Conservation (phyloP, 2,113 vertebrate species). For the Neotoma lepida region DNA sequence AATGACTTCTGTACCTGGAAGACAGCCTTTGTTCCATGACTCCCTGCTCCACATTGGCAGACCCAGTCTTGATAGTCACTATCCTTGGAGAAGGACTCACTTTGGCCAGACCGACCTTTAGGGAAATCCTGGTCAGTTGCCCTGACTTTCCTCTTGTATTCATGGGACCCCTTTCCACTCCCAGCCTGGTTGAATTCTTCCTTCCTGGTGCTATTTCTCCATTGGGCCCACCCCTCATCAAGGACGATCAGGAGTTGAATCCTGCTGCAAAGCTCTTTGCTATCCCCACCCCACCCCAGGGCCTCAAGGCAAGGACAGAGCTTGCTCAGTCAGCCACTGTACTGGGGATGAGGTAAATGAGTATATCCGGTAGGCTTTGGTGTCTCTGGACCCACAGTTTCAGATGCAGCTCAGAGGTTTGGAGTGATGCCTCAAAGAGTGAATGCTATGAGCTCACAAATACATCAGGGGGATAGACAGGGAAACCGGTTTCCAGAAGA, state of each 20-base stretch:
- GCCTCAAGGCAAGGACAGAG: neutral
- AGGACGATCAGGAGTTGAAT: neutral
- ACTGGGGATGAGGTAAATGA: neutral
- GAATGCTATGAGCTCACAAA: neutral
- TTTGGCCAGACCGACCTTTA: neutral
- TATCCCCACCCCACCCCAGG: neutral
- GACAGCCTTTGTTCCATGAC: neutral
- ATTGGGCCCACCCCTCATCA: neutral
- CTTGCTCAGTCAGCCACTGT: neutral
- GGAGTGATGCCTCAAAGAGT: neutral
- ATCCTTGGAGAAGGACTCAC: neutral
- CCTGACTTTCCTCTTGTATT: too few relatives aligned
- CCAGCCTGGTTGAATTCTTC: neutral
- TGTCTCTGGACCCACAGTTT: neutral
- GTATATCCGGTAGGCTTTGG: neutral
- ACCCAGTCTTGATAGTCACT: too few relatives aligned
- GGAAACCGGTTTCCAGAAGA: neutral
- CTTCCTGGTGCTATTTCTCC: neutral
- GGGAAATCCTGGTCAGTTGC: neutral
- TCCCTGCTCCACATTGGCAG: fast-evolving
- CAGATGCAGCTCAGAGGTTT: neutral
- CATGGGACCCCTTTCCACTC: too few relatives aligned
- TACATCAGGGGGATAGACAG: fast-evolving
- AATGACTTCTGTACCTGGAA: neutral
- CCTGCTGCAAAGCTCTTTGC: neutral